A percentile compares a stretch with the other conserved stretches of the same genome.
These are phyloP conservation scores for Phalacrocorax pelagicus DNA, from an alignment of 2,113 vertebrate species.

Conservation along the genomic window DNA sequence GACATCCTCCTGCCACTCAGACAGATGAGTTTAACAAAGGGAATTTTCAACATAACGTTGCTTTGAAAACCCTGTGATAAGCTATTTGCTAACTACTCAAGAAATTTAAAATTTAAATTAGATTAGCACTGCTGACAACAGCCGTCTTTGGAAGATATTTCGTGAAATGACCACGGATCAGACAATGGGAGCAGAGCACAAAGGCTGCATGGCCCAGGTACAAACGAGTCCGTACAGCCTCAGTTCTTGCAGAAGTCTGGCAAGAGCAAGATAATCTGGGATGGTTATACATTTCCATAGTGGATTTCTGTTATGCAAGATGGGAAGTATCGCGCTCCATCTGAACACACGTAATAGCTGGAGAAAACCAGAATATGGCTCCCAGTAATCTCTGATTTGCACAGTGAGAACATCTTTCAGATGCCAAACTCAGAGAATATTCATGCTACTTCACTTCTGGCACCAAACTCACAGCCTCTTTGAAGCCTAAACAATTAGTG, in stretches of 20 bases:
- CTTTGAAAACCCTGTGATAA: conserved; percentile 28
- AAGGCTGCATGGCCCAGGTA: background rate
- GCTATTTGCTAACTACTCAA: background rate
- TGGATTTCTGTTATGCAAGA: background rate
- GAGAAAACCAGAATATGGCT: background rate
- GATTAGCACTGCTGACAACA: background rate
- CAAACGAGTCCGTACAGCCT: background rate
- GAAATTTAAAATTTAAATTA: conserved; percentile 18
- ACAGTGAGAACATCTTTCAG: background rate
- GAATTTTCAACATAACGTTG: background rate
- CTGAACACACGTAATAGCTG: background rate
- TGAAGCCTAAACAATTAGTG: background rate
- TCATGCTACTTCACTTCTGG: background rate
- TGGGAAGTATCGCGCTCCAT: background rate
- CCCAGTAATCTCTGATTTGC: background rate
- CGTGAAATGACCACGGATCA: background rate
- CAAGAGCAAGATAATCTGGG: background rate
- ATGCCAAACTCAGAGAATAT: background rate
- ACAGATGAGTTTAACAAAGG: background rate
- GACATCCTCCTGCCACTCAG: conserved; percentile 4
- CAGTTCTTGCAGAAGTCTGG: background rate
- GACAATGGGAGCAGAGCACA: background rate
- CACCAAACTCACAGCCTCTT: background rate
- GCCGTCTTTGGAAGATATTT: background rate
- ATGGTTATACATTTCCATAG: background rate